phyloP scores from a whole-genome alignment of 2,888 invertebrate genomes.

The Dugesia japonica region DNA sequence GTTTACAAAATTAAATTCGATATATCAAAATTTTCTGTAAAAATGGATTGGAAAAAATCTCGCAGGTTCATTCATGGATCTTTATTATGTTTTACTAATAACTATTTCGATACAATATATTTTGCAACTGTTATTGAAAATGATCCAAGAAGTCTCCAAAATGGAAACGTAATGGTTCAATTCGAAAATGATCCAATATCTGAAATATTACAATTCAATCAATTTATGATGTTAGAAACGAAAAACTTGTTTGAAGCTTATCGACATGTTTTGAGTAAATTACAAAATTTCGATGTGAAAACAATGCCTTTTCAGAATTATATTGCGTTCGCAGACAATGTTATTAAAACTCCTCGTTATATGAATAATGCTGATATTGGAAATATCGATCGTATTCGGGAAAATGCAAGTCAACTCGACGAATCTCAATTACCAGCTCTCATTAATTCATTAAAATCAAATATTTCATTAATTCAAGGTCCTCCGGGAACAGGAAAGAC shows the following conservation, averaged over 20 bases:
- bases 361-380: not conserved
- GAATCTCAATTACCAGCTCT: conserved; percentile 42
- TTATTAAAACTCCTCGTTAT: not conserved
- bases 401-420: conserved; percentile 39
- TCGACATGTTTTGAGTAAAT: conserved; percentile 52
- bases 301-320: not conserved
- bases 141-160: not conserved
- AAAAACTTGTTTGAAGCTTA: conserved; percentile 68
- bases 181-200: conserved; percentile 5
- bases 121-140: not conserved
- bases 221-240: conserved; percentile 26
- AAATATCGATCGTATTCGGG: conserved; percentile 39
- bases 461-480: conserved; percentile 43
- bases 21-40: conserved; percentile 26
- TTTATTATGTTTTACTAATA: conserved; percentile 1
- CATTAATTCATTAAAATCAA: conserved; percentile 40
- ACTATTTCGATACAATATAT: not conserved
- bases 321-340: not conserved
- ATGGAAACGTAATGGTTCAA: conserved; percentile 7
- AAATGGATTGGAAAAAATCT: conserved; percentile 46
- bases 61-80: conserved; percentile 54
- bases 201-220: not conserved
- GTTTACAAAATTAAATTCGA: conserved; percentile 34
- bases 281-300: conserved; percentile 5
- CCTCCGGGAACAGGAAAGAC: conserved; percentile 38